Percentiles rank a stretch among this genome's conserved stretches.
phyloP scores from a whole-genome alignment of 2,888 invertebrate genomes.

The Stomorhina lunata region DNA sequence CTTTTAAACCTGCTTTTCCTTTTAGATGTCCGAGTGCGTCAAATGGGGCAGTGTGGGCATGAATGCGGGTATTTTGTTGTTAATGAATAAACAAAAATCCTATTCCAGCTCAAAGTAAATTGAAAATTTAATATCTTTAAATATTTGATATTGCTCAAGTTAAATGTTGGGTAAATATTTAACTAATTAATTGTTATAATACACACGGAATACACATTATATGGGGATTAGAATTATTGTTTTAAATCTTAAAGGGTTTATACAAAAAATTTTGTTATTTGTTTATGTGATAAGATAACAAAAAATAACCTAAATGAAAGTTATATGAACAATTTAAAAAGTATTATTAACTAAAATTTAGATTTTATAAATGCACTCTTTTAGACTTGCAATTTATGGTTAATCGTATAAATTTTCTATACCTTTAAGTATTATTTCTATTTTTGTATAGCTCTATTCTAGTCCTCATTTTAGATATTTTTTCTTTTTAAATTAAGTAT shows the following conservation, averaged over 20 bases:
- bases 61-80: conserved; percentile 85
- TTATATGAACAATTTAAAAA: not conserved
- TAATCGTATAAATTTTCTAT: not conserved
- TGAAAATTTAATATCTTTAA: not conserved
- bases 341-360: not conserved
- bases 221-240: conserved; percentile 58
- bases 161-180: conserved; percentile 29
- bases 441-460: conserved; percentile 25
- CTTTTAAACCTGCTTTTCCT: conserved; percentile 67
- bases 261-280: not conserved
- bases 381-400: conserved; percentile 6
- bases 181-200: not conserved
- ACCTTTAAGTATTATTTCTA: conserved; percentile 12
- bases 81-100: conserved; percentile 81
- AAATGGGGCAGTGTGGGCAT: conserved; percentile 87
- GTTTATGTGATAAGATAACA: conserved; percentile 38
- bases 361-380: not conserved
- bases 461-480: conserved; percentile 53
- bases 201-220: conserved; percentile 6
- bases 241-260: not conserved
- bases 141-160: not conserved
- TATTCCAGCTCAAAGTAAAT: conserved; percentile 71
- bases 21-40: conserved; percentile 86
- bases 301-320: no score
- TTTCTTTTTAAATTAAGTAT: not conserved